Evolutionary conservation across 2,888 invertebrate species (phyloP).

Genomic region (Melinaea menophilus): DNA sequence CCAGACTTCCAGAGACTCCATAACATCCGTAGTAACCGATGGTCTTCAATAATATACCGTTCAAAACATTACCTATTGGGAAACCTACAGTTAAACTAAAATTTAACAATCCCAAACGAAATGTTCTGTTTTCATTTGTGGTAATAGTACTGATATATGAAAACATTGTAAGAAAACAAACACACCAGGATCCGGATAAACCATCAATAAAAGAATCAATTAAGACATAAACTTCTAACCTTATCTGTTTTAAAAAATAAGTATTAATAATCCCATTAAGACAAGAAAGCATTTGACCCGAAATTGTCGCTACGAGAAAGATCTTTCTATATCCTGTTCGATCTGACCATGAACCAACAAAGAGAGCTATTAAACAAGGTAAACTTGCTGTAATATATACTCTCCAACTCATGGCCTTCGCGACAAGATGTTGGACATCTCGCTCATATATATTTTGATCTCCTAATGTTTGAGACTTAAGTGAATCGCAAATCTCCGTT

Average conservation of each 20-base stretch:
- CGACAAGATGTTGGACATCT: constrained; percentile 82
- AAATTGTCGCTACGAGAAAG: constrained; percentile 84
- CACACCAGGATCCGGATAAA: constrained; percentile 88
- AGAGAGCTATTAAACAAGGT: constrained; percentile 86
- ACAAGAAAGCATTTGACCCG: constrained; percentile 83
- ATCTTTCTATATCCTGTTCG: constrained; percentile 82
- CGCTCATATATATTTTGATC: constrained; percentile 70
- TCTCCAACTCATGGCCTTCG: constrained; percentile 86
- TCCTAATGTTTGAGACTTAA: constrained; percentile 81
- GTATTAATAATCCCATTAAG: constrained; percentile 86
- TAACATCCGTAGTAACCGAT: constrained; percentile 89
- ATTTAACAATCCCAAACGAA: constrained; percentile 90
- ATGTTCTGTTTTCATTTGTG: constrained; percentile 84
- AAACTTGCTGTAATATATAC: constrained; percentile 88
- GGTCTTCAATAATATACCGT: constrained; percentile 83
- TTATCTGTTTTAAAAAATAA: constrained; percentile 84
- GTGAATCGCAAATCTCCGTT: constrained; percentile 83
- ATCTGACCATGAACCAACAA: constrained; percentile 87
- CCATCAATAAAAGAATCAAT: constrained; percentile 87
- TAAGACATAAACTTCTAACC: constrained; percentile 85
- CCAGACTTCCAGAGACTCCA: constrained; percentile 80
- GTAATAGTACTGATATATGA: constrained; percentile 91
- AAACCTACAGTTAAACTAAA: constrained; percentile 90
- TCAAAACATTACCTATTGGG: constrained; percentile 90
- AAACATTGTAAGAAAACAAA: constrained; percentile 88